Percentiles rank a stretch among this genome's conserved stretches.
phyloP scores from a whole-genome alignment of 2,888 invertebrate genomes.

The Lycaena phlaeas region DNA sequence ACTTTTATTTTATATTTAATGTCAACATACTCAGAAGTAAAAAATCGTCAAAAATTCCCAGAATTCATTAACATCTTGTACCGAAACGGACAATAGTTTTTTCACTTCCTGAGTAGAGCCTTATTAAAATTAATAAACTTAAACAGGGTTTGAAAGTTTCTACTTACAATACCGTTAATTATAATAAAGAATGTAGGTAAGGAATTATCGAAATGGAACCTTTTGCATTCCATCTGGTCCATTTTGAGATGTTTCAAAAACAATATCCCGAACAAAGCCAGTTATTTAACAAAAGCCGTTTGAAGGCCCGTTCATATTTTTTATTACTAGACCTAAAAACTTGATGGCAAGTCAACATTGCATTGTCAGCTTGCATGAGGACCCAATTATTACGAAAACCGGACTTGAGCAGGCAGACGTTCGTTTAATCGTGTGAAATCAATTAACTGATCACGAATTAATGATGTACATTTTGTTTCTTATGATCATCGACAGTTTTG shows the following conservation, averaged over 20 bases:
- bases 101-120: no score
- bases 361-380: slow-evolving; percentile 5
- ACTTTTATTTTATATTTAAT: no score
- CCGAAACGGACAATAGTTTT: no score
- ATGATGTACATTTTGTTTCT: background rate
- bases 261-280: background rate
- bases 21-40: no score
- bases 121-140: no score
- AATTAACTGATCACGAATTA: slow-evolving; percentile 4
- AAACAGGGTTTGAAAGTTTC: no score
- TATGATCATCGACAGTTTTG: background rate
- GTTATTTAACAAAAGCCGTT: background rate
- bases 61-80: no score
- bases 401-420: background rate
- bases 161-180: no score
- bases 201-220: no score
- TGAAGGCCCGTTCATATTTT: background rate
- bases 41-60: no score
- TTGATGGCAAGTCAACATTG: slow-evolving; percentile 1
- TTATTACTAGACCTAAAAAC: background rate
- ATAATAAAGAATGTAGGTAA: no score
- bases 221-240: background rate
- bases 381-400: slow-evolving; percentile 4
- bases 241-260: background rate
- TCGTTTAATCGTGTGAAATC: slow-evolving; percentile 6